These are phyloP conservation scores for Trypoxylus dichotomus DNA, from an alignment of 1,140 invertebrate genomes.

Conservation along the genomic window DNA sequence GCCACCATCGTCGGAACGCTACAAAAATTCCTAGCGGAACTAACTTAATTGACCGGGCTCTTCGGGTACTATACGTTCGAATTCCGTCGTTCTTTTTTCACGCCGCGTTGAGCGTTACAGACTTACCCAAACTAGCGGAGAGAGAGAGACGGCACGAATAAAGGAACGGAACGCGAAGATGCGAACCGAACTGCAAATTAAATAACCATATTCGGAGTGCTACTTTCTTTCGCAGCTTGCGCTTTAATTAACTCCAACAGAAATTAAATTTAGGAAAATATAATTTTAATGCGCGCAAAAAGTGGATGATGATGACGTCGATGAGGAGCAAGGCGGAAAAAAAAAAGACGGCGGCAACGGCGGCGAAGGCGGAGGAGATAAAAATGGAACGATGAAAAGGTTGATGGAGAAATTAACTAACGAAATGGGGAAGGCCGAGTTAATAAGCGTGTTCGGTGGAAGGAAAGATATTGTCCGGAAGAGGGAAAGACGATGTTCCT, in stretches of 20 bases:
- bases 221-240: not conserved
- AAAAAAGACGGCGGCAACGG: not conserved
- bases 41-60: too few species aligned
- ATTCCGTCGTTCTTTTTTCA: too few species aligned
- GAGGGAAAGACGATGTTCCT: too few species aligned
- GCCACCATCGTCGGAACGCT: too few species aligned
- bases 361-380: not conserved
- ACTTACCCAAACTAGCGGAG: not conserved
- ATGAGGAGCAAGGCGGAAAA: not conserved
- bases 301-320: not conserved
- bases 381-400: not conserved
- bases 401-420: too few species aligned
- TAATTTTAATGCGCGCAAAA: not conserved
- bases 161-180: not conserved
- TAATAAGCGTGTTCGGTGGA: too few species aligned
- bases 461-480: too few species aligned
- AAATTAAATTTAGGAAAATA: not conserved
- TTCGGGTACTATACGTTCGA: too few species aligned
- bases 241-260: not conserved
- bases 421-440: too few species aligned
- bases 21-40: too few species aligned
- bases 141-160: not conserved
- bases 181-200: not conserved
- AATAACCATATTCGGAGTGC: not conserved
- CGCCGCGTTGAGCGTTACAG: too few species aligned